These are phyloP conservation scores for Boleophthalmus pectinirostris DNA, from an alignment of 2,113 vertebrate species.

Conservation along the genomic window DNA sequence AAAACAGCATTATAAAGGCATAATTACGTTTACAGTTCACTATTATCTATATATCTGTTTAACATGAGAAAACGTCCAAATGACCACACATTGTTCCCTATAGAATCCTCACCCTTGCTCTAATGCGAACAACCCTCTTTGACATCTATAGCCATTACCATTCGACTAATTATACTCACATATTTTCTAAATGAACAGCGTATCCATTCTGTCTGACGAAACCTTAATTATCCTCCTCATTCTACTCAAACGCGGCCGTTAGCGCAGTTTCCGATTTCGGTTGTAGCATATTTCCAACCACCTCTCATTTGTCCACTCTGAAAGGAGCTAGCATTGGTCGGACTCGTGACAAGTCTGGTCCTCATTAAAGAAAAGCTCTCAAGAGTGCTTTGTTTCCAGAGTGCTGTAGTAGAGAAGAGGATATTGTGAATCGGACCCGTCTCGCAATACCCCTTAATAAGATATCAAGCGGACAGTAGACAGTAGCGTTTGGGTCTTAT, in stretches of 20 bases:
- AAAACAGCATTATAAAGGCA: no score
- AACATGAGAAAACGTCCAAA: neutral
- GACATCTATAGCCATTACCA: neutral
- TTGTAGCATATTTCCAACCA: neutral
- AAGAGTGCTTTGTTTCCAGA: conserved; percentile 2
- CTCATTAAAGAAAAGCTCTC: neutral
- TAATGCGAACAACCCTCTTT: neutral
- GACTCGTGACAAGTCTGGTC: neutral
- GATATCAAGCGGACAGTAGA: neutral
- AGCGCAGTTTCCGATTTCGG: conserved; percentile 3
- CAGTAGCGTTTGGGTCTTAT: neutral
- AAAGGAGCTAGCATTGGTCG: neutral
- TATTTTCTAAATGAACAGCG: conserved; percentile 3
- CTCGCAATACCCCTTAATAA: conserved; percentile 1
- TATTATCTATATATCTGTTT: neutral
- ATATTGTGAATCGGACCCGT: neutral
- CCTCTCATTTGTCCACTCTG: conserved; percentile 1
- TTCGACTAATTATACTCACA: conserved; percentile 5
- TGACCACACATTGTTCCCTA: neutral
- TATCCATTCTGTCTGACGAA: neutral
- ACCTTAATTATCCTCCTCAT: conserved; percentile 3
- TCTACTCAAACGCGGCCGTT: conserved; percentile 16
- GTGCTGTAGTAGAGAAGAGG: neutral
- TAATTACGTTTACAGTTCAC: neutral
- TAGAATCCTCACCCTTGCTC: neutral